Percentiles rank a stretch among this genome's conserved stretches.
phyloP scores from a whole-genome alignment of 1,140 invertebrate genomes.

The Spodoptera frugiperda region DNA sequence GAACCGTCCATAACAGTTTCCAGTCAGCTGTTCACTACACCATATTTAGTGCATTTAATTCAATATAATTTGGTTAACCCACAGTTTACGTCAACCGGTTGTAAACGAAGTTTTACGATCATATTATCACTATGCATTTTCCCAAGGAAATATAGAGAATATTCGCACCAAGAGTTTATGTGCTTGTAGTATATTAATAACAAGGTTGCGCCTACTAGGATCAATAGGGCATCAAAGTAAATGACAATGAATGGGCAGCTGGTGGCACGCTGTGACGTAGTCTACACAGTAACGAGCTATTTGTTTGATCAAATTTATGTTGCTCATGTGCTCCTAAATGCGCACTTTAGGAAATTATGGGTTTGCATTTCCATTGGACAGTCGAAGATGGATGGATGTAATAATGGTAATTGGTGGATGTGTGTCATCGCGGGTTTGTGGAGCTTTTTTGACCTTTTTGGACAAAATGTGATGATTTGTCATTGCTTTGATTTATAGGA shows the following conservation, averaged over 20 bases:
- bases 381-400: slow-evolving; percentile 34
- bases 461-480: too few species aligned
- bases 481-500: background rate
- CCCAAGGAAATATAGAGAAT: slow-evolving; percentile 9
- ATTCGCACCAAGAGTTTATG: slow-evolving; percentile 26
- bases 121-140: slow-evolving; percentile 20
- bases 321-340: slow-evolving; percentile 44
- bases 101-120: slow-evolving; percentile 2
- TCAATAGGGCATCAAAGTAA: slow-evolving; percentile 69
- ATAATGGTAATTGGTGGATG: slow-evolving; percentile 30
- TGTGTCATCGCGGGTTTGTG: background rate
- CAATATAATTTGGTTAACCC: background rate
- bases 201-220: slow-evolving; percentile 51
- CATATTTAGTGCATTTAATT: background rate
- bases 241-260: slow-evolving; percentile 68
- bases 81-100: background rate
- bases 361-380: slow-evolving; percentile 41
- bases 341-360: slow-evolving; percentile 38
- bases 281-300: slow-evolving; percentile 35
- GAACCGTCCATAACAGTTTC: background rate
- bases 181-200: slow-evolving; percentile 54
- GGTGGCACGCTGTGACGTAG: slow-evolving; percentile 26
- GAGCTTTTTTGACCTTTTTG: background rate
- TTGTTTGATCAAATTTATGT: slow-evolving; percentile 48
- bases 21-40: background rate